Conservation (phyloP, 2,113 vertebrate species). For the Pelobates fuscus region DNA sequence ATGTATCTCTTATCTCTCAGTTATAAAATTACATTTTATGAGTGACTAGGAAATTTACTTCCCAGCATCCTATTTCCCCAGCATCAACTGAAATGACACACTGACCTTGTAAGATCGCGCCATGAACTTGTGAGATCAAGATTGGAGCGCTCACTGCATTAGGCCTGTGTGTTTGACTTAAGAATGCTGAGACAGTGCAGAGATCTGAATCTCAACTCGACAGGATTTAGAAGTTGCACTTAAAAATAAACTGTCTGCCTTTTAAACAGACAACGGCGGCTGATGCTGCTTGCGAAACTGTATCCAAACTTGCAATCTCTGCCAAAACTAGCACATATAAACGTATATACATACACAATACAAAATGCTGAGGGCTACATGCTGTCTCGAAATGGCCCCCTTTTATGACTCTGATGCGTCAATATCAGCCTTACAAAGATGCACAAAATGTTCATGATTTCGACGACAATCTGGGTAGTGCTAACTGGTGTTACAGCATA, state of each 20-base stretch:
- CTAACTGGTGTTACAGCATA: too few species aligned
- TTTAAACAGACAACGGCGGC: conserved; percentile 31
- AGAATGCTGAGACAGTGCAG: conserved; percentile 49
- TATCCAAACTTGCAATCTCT: background rate
- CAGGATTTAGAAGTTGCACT: conserved; percentile 50
- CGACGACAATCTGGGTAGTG: too few species aligned
- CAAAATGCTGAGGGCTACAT: too few species aligned
- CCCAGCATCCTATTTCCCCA: conserved; percentile 16
- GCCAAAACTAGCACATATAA: background rate
- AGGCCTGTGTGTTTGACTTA: conserved; percentile 44
- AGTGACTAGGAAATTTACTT: conserved; percentile 20
- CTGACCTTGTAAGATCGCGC: conserved; percentile 39
- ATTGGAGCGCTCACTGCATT: conserved; percentile 41
- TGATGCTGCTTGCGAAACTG: conserved; percentile 26
- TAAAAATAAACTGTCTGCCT: conserved; percentile 49
- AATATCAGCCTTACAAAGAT: too few species aligned
- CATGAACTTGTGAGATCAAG: conserved; percentile 45
- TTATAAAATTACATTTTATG: conserved; percentile 23
- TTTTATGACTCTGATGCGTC: too few species aligned
- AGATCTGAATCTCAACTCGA: conserved; percentile 45
- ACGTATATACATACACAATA: too few species aligned
- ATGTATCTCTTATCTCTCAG: conserved; percentile 15
- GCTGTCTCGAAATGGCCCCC: too few species aligned
- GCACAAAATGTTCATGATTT: too few species aligned
- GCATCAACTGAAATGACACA: conserved; percentile 36